Evolutionary conservation across 2,888 invertebrate genomes (phyloP).

Genomic region (Aricia artaxerxes): DNA sequence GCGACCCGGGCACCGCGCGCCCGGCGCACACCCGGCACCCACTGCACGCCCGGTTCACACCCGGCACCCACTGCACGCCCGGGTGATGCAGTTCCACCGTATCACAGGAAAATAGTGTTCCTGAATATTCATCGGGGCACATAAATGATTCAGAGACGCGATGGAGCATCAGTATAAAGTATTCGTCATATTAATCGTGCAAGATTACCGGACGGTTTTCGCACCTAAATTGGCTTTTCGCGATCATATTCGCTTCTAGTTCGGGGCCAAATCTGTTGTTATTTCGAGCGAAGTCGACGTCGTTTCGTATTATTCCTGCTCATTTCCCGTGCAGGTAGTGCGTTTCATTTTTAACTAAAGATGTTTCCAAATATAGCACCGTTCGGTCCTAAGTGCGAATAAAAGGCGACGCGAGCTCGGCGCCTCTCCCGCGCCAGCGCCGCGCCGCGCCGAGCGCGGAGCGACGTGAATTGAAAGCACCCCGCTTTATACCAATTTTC

Average conservation of each 20-base stretch:
- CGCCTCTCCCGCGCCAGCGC: background rate
- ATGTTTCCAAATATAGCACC: conserved; percentile 1
- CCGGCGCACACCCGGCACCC: background rate
- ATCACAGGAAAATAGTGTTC: background rate
- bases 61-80: background rate
- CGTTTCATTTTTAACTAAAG: background rate
- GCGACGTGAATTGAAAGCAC: conserved; percentile 12
- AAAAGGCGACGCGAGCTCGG: background rate
- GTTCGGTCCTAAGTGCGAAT: background rate
- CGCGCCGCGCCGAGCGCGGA: background rate
- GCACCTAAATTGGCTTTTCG: background rate
- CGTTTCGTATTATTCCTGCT: background rate
- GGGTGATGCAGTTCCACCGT: background rate
- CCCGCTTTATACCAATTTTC: conserved; percentile 12
- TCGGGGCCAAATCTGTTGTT: background rate
- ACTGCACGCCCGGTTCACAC: background rate
- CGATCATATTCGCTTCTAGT: background rate
- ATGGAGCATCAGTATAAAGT: background rate
- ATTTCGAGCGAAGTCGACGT: background rate
- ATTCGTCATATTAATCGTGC: background rate
- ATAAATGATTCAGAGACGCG: background rate
- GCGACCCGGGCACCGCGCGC: background rate
- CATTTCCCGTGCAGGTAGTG: background rate
- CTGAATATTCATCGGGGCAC: background rate
- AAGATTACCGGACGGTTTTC: background rate